Conservation (phyloP, 2,797 vertebrate species). For the Melanotaenia parkinsoni region DNA sequence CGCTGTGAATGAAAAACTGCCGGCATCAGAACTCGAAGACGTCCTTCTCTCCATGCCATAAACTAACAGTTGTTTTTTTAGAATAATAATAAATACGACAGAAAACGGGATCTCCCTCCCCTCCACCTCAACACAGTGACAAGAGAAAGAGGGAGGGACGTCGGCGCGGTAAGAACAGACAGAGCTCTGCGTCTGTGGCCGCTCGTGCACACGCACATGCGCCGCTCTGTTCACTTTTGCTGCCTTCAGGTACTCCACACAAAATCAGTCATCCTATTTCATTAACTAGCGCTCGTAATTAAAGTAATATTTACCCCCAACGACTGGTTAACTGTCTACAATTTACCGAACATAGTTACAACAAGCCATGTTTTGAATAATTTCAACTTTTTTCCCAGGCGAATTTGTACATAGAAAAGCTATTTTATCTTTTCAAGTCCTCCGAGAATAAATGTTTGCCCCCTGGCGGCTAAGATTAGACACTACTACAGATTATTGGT, state of each 20-base stretch:
- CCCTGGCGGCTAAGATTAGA: neutral
- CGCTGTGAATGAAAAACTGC: conserved; percentile 13
- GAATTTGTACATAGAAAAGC: no score
- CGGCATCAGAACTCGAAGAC: neutral
- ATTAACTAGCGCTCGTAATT: accelerated
- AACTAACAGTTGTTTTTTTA: neutral
- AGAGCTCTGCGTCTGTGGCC: conserved; percentile 51
- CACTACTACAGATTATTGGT: neutral
- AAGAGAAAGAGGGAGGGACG: conserved; percentile 69
- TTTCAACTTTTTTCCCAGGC: neutral
- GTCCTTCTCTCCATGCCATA: neutral
- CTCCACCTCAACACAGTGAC: conserved; percentile 58
- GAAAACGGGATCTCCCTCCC: conserved; percentile 33
- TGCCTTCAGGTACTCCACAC: conserved; percentile 35
- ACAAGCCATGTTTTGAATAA: neutral
- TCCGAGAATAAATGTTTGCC: neutral
- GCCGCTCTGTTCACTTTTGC: conserved; percentile 13
- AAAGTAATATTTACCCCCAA: neutral
- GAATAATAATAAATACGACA: neutral
- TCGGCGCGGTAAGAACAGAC: conserved; percentile 45
- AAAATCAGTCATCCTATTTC: neutral
- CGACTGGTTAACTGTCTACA: no score
- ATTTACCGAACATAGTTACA: neutral
- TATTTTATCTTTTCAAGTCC: neutral
- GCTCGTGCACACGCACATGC: conserved; percentile 31